Evolutionary conservation across 2,888 invertebrate genomes (phyloP), one percentile per base, ranked within the genome.

Genomic region (Holacanthella duospinosa): DNA sequence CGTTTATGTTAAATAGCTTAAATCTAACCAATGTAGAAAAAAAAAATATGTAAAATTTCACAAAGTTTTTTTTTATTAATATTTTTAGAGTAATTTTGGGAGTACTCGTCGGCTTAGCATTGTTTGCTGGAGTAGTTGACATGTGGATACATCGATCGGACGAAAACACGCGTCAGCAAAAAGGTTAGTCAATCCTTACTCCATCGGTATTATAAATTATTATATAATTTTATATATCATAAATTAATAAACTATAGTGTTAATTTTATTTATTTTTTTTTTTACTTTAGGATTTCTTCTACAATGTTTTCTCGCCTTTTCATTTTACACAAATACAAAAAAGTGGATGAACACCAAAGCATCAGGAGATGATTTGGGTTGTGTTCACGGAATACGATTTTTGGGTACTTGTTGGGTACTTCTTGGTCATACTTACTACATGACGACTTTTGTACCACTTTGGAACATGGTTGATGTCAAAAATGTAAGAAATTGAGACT

Each of bases 311-410:
- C 79, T 81, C 74, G 79, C 84, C 0, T 88, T 88, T 77, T 87
- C 88, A 0, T 77, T 87, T 9, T 83, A 84, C 74, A 82, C 81
- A 64, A 85, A 86, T 25, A 73, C 83, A 9, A 76, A 76, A 59
- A 81, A 82, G 74, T 78, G 88, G 66, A 74, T 83, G 19, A 81
- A 80, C 25, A 80, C 82, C 0, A 79, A 80, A 0, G 75, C 77
- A 0, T 67, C 77, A 6, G 61, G 67, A 29, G 78, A 78, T 54
- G 83, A 85, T 70, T 84, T 88, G 68, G 80, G 82, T 36, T 84
- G 86, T 74, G 82, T 88, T 65, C 85, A 89, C 71, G 85, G 88
- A 2, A 79, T 89, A 36, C 80, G 87, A 67, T 82, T 84, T n/a
- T 73, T 84, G 43, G 82, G 83, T 62, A 86, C 85, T 2, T 73